Evolutionary conservation across 1,140 invertebrate genomes (phyloP).

Genomic region (Aleiodes sp.): DNA sequence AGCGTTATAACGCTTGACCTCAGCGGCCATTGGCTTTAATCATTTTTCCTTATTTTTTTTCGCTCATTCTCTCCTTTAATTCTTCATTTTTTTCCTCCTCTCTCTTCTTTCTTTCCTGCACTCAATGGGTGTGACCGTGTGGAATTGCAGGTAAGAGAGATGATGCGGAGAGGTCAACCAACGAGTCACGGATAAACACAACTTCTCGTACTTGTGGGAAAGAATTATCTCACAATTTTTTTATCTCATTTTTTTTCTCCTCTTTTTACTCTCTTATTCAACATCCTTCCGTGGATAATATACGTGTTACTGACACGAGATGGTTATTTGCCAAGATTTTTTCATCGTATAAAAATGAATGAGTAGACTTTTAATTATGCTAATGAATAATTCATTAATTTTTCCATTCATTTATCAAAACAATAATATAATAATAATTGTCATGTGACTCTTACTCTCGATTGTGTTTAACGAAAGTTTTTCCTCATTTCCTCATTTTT

Average conservation of each 20-base stretch:
- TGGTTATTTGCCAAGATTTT: no score
- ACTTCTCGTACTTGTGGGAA: constrained; percentile 21
- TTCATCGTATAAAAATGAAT: no score
- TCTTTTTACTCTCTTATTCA: no score
- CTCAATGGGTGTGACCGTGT: constrained; percentile 28
- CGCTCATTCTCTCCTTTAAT: neutral
- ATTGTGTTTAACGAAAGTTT: no score
- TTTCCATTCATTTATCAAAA: no score
- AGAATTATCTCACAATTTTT: constrained; percentile 3
- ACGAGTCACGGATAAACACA: constrained; percentile 25
- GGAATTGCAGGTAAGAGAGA: constrained; percentile 26
- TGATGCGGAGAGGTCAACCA: constrained; percentile 26
- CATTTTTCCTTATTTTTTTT: constrained; percentile 11
- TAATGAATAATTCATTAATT: no score
- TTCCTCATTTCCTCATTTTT: no score
- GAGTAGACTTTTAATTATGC: no score
- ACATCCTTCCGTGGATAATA: no score
- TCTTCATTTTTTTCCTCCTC: neutral
- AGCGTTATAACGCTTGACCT: constrained; percentile 24
- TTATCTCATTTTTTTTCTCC: neutral
- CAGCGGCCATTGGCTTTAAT: constrained; percentile 31
- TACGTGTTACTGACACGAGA: no score
- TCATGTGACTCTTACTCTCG: no score
- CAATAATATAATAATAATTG: no score
- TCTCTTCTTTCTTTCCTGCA: constrained; percentile 3